phyloP scores from a whole-genome alignment of 2,888 invertebrate genomes.

The Lysandra coridon region DNA sequence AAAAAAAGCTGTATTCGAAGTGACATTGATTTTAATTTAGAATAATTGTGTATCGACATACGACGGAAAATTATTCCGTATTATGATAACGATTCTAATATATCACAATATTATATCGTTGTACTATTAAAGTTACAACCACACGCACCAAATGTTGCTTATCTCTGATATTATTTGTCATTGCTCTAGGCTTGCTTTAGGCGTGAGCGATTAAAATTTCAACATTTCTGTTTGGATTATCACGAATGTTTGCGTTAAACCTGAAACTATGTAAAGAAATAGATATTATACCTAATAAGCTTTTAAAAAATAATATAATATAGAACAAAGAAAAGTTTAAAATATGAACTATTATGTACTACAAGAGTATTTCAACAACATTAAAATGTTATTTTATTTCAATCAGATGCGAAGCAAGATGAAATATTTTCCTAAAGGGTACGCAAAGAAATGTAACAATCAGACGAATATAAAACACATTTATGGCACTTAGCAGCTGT shows the following conservation, averaged over 20 bases:
- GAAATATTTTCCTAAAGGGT: background rate
- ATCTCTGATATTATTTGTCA: background rate
- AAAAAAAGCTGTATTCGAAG: background rate
- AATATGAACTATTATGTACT: no score
- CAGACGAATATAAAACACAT: background rate
- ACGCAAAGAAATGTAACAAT: background rate
- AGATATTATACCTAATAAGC: no score
- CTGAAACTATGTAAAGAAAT: no score
- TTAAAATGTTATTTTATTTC: background rate
- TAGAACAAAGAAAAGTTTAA: no score
- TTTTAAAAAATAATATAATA: no score
- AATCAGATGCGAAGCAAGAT: background rate
- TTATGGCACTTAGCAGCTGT: slow-evolving; percentile 12
- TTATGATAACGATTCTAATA: background rate
- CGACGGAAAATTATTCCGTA: background rate
- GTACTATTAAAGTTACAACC: background rate
- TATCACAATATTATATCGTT: background rate
- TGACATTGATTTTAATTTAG: background rate
- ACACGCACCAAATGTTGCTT: background rate
- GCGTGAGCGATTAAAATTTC: background rate
- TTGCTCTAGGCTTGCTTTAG: background rate
- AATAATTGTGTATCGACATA: slow-evolving; percentile 3
- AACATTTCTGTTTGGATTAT: background rate
- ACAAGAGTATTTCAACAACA: background rate
- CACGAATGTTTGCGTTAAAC: background rate